Percentiles rank a stretch among this genome's conserved stretches.
Conservation (phyloP, 2,797 vertebrate species). For the Eospalax fontanierii region DNA sequence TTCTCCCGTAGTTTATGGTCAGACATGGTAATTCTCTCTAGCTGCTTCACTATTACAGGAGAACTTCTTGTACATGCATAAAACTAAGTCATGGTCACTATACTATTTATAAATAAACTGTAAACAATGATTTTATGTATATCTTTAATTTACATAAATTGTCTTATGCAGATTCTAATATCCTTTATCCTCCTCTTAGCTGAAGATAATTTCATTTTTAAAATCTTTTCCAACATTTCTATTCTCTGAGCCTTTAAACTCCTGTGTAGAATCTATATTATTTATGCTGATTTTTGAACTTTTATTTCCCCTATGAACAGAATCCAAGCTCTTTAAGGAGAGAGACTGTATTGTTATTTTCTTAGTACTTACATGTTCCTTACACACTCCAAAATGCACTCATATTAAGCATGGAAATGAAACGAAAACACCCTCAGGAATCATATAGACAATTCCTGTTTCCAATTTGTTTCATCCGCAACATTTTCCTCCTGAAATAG, state of each 20-base stretch:
- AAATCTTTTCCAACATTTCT: not conserved
- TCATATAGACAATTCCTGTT: conserved; percentile 43
- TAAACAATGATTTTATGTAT: not conserved
- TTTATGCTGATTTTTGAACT: conserved; percentile 23
- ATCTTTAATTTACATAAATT: conserved; percentile 40
- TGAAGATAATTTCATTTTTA: not conserved
- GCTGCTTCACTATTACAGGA: not conserved
- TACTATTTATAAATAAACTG: not conserved
- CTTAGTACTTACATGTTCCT: conserved; percentile 22
- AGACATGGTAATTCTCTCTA: not conserved
- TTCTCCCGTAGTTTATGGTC: not conserved
- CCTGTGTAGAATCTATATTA: not conserved
- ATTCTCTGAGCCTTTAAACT: conserved; percentile 14
- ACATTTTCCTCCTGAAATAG: conserved; percentile 55
- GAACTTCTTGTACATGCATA: not conserved
- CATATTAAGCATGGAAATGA: conserved; percentile 62
- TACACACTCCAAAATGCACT: conserved; percentile 43
- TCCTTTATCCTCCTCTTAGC: not conserved
- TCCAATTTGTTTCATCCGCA: conserved; percentile 31
- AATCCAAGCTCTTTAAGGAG: conserved; percentile 17
- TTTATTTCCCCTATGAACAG: not conserved
- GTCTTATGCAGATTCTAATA: conserved; percentile 7
- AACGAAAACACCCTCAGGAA: conserved; percentile 43
- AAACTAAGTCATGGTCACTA: not conserved
- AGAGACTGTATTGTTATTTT: not conserved